These are phyloP conservation scores for Lepidocolaptes lacrymiger DNA, from an alignment of 2,797 vertebrate species.

Conservation along the genomic window DNA sequence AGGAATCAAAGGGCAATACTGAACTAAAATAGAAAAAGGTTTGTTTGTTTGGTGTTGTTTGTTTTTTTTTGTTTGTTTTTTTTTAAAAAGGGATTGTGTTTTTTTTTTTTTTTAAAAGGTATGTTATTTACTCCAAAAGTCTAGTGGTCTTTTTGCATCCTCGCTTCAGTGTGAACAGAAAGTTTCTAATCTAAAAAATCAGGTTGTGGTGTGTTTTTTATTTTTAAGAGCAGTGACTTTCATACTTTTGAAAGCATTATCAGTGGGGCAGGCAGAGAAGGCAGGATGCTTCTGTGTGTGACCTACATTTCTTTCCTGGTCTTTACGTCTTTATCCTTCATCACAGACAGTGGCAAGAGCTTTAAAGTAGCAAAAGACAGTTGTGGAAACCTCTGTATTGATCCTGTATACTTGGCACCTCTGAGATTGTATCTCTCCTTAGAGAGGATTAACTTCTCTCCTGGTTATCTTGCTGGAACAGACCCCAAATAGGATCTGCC, in stretches of 20 bases:
- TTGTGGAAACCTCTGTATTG: not conserved
- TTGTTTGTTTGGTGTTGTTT: not conserved
- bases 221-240: not conserved
- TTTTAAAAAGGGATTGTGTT: not conserved
- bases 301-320: not conserved
- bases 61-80: not conserved
- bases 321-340: not conserved
- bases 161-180: not conserved
- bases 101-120: not conserved
- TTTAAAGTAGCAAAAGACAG: not conserved
- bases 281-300: not conserved
- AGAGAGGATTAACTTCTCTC: not conserved
- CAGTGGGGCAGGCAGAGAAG: not conserved
- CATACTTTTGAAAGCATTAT: not conserved
- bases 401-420: not conserved
- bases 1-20: not conserved
- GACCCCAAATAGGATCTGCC: not conserved
- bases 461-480: not conserved
- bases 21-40: not conserved
- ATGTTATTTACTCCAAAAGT: not conserved
- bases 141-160: not conserved
- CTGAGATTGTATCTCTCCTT: not conserved
- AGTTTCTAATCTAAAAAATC: not conserved
- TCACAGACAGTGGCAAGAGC: not conserved
- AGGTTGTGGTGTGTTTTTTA: not conserved